Base-by-base conservation (phyloP, 2,113 vertebrate genomes). In the Petromus typicus region DNA sequence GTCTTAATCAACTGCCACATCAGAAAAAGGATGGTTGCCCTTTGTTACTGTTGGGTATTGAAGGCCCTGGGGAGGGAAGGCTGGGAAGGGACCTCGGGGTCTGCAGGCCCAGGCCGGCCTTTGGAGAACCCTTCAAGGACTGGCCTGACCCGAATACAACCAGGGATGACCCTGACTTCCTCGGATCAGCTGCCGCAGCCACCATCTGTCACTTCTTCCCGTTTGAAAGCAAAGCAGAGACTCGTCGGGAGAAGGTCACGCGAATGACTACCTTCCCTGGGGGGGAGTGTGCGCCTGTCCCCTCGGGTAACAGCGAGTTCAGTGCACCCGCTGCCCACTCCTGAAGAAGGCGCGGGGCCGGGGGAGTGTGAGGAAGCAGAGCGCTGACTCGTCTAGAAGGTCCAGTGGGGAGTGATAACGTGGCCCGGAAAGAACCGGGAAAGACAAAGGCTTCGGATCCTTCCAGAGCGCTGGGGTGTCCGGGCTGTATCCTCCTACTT, bases 1-100 rank as follows among this genome's bases (percentile, higher is more conserved):
- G 78, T 96, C 95, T 97, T 95, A 93, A 96, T 93, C 93, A 81
- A 88, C 66, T 64, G 85, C 86, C 78, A 66, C 91, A 89, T 95
- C 48, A 76, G 89, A 73, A 83, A 78, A 97, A 90, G 78, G 63
- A 95, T 82, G 61, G 61, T 32, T 71, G 63, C 54, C 57, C 82
- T 92, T 95, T 86, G 90, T 95, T 95, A 95, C 93, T 90, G 73
- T 51, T 37, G 88, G 66, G 43, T 61, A 66, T 20, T 43, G 59
- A 40, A 94, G 32, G 67, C 51, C 9, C 57, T 43, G 22, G 57
- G 32, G 34, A 5, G 67, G 67, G 48, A 45, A 12, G 18, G 2
- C 12, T 9, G 67, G 67, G 1, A 10, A 51, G 48, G 1, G 34
- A n/a, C n/a, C 22, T 30, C 43, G 71, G 32, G 4, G 34, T 37